phyloP scores from a whole-genome alignment of 2,797 vertebrate species.

The Halcyon smyrnensis region DNA sequence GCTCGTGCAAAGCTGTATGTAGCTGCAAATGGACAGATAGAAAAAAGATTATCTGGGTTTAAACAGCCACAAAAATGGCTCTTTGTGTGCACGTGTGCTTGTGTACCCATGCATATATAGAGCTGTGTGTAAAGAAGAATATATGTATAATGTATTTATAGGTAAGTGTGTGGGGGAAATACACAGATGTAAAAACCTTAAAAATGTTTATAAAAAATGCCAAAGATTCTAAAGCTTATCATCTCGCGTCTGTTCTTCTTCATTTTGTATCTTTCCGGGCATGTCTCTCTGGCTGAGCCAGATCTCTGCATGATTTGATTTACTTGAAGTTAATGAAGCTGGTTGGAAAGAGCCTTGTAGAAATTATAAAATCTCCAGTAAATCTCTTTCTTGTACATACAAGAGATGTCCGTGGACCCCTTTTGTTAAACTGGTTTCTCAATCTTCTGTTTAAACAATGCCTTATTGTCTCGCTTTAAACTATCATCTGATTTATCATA shows the following conservation, averaged over 20 bases:
- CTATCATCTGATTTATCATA: slow-evolving; percentile 70
- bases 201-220: slow-evolving; percentile 79
- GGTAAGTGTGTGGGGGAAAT: not conserved
- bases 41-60: slow-evolving; percentile 51
- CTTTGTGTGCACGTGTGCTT: slow-evolving; percentile 28
- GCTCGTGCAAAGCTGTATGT: slow-evolving; percentile 18
- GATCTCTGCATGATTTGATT: slow-evolving; percentile 81
- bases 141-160: slow-evolving; percentile 52
- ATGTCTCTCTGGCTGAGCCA: slow-evolving; percentile 73
- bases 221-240: slow-evolving; percentile 78
- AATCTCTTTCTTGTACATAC: slow-evolving; percentile 75
- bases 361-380: slow-evolving; percentile 80
- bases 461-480: slow-evolving; percentile 71
- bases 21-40: slow-evolving; percentile 34
- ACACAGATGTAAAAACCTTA: slow-evolving; percentile 68
- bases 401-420: slow-evolving; percentile 70
- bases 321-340: slow-evolving; percentile 80
- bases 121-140: slow-evolving; percentile 18
- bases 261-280: slow-evolving; percentile 67
- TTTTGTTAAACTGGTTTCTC: slow-evolving; percentile 77
- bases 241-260: slow-evolving; percentile 75
- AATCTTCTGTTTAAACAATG: slow-evolving; percentile 79
- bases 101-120: not conserved
- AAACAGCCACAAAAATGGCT: slow-evolving; percentile 45
- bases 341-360: slow-evolving; percentile 76